Conservation (phyloP, 2,113 vertebrate genomes). For the Arizona elegans region DNA sequence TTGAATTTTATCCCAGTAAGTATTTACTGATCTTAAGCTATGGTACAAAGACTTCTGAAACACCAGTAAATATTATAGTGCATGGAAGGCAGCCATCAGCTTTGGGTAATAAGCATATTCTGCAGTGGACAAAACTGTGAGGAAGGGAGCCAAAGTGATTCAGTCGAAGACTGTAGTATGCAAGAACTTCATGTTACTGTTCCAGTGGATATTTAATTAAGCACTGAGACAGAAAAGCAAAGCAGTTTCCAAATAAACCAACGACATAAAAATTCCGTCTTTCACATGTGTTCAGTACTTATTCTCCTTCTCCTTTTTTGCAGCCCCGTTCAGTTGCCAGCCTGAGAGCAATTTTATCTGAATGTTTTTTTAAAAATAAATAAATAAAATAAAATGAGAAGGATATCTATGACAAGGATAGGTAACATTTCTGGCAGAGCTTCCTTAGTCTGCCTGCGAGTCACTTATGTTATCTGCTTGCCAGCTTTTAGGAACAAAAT, state of each 20-base stretch:
- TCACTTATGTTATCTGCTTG: background rate
- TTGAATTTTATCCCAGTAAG: constrained; percentile 45
- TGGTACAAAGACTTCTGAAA: background rate
- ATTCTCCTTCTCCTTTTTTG: background rate
- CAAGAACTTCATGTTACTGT: background rate
- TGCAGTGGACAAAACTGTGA: background rate
- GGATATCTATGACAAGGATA: background rate
- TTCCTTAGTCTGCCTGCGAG: background rate
- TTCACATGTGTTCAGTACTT: background rate
- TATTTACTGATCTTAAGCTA: constrained; percentile 51
- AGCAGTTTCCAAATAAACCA: background rate
- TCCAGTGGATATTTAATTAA: background rate
- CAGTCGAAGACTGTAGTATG: background rate
- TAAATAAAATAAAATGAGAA: background rate
- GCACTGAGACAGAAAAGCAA: background rate
- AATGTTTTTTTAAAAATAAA: background rate
- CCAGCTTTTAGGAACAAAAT: background rate
- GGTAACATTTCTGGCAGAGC: background rate
- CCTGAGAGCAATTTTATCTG: background rate
- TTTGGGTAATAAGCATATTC: constrained; percentile 34
- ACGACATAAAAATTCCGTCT: background rate
- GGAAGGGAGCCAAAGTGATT: constrained; percentile 15
- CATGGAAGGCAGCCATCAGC: background rate
- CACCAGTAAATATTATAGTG: constrained; percentile 22
- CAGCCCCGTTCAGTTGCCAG: background rate